Evolutionary conservation across 2,113 vertebrate species (phyloP).

Genomic region (Syngnathus scovelli): DNA sequence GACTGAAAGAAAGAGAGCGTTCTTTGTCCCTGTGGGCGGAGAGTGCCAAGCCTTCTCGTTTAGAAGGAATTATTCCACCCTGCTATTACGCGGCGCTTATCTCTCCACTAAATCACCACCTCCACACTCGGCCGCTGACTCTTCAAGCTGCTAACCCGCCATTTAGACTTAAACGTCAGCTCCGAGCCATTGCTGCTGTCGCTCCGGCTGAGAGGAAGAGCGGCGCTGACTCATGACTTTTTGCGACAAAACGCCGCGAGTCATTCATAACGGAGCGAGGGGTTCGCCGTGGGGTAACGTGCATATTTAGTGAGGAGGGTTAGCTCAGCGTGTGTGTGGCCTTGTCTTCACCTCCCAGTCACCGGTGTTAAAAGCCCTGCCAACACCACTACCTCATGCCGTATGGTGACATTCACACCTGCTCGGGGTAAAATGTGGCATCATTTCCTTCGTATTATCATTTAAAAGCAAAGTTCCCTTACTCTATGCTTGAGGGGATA

Average conservation of each 20-base stretch:
- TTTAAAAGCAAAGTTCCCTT: too few relatives aligned
- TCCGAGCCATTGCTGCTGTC: slow-evolving; percentile 70
- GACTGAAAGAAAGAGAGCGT: slow-evolving; percentile 14
- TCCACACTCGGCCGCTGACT: slow-evolving; percentile 72
- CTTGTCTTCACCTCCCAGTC: slow-evolving; percentile 46
- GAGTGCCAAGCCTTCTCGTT: slow-evolving; percentile 69
- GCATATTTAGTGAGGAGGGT: slow-evolving; percentile 28
- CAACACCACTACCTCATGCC: slow-evolving; percentile 14
- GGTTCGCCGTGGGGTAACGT: slow-evolving; percentile 13
- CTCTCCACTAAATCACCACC: slow-evolving; percentile 84
- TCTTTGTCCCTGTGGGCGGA: slow-evolving; percentile 56
- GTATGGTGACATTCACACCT: neutral
- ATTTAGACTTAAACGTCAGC: slow-evolving; percentile 78
- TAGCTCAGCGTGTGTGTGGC: slow-evolving; percentile 24
- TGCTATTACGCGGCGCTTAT: slow-evolving; percentile 87
- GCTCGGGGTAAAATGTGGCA: neutral
- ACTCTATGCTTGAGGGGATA: too few relatives aligned
- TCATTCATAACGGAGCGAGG: slow-evolving; percentile 32
- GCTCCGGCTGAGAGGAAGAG: slow-evolving; percentile 20
- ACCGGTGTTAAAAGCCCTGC: slow-evolving; percentile 29
- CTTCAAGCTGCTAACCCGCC: slow-evolving; percentile 73
- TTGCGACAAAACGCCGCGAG: slow-evolving; percentile 38
- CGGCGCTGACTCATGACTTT: slow-evolving; percentile 36
- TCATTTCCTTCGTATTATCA: too few relatives aligned
- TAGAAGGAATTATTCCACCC: slow-evolving; percentile 84